Evolutionary conservation across 2,113 vertebrate genomes (phyloP).

Genomic region (Herpetotheres cachinnans): DNA sequence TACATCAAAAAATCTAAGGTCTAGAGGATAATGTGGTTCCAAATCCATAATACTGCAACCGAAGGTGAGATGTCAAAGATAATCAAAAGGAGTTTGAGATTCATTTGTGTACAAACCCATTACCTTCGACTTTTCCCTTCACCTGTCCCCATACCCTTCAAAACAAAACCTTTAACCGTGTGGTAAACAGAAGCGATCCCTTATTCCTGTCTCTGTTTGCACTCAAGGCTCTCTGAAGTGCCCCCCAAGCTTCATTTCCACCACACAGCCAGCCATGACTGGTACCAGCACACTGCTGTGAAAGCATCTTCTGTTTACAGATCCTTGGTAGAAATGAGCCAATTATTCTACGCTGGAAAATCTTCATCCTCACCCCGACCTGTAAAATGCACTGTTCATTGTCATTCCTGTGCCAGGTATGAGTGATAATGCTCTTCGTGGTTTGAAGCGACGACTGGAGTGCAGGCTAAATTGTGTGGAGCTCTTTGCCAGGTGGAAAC

Average conservation of each 20-base stretch:
- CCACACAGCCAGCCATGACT: accelerated
- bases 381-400: background rate
- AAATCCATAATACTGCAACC: background rate
- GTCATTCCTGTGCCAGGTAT: background rate
- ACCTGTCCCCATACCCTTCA: background rate
- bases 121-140: background rate
- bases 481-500: background rate
- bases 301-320: background rate
- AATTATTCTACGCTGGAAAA: background rate
- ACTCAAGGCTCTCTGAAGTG: background rate
- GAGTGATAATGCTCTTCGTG: accelerated
- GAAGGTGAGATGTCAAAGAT: background rate
- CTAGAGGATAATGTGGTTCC: accelerated
- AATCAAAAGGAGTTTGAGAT: background rate
- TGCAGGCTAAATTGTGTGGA: accelerated
- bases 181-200: background rate
- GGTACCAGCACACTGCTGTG: background rate
- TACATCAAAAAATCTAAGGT: background rate
- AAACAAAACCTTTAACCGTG: background rate
- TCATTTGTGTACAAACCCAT: background rate
- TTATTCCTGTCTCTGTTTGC: background rate
- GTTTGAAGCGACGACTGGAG: background rate
- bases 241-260: background rate
- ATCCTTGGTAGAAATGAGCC: background rate
- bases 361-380: no score